A percentile compares a stretch with the other conserved stretches of the same genome.
These are phyloP conservation scores for Trichomalopsis sarcophagae DNA, from an alignment of 1,140 invertebrate genomes.

Conservation along the genomic window DNA sequence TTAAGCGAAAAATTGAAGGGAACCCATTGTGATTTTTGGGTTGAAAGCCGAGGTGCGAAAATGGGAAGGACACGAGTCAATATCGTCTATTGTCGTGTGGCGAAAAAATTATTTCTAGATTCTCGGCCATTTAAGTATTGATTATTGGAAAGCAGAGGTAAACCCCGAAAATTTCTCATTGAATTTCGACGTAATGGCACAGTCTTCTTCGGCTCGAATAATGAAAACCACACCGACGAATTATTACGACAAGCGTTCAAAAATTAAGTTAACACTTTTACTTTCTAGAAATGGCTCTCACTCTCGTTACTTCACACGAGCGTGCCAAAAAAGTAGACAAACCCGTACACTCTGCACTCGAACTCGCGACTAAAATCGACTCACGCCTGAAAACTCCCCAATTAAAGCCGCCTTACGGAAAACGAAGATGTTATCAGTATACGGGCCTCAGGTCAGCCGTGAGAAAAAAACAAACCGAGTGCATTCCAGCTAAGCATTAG, in stretches of 20 bases:
- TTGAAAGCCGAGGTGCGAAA: background rate
- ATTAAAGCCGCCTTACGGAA: no score
- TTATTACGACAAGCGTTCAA: no score
- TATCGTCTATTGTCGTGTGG: conserved; percentile 11
- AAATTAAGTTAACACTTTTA: conserved; percentile 14
- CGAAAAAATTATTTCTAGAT: conserved; percentile 36
- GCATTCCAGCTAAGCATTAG: no score
- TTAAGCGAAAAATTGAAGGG: background rate
- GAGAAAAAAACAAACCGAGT: no score
- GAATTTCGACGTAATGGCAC: no score
- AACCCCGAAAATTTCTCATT: background rate
- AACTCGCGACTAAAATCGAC: no score
- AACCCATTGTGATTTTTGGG: conserved; percentile 18
- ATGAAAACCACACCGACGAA: no score
- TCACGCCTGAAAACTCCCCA: no score
- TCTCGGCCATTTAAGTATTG: background rate
- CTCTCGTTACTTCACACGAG: conserved; percentile 16
- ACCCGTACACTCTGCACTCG: no score
- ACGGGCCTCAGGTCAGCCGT: no score
- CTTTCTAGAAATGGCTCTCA: conserved; percentile 31
- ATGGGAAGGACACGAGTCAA: conserved; percentile 19
- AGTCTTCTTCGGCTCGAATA: no score
- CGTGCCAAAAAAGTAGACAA: background rate
- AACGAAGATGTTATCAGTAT: no score
- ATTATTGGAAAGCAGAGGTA: conserved; percentile 7